These are phyloP conservation scores for Augochlora pura DNA, from an alignment of 1,140 invertebrate genomes.

Conservation along the genomic window DNA sequence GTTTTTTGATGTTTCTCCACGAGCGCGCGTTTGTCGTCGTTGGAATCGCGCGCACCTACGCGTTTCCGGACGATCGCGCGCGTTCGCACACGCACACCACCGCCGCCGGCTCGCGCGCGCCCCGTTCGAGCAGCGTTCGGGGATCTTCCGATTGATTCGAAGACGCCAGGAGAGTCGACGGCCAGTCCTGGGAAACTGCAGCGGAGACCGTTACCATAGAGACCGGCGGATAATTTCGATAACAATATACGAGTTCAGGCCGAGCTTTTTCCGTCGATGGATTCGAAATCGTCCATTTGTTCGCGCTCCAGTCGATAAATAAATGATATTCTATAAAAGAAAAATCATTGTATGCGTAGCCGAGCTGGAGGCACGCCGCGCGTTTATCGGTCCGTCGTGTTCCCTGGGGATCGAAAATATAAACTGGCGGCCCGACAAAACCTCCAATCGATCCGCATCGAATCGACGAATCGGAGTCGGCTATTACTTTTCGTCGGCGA, in stretches of 20 bases:
- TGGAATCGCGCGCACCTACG: slow-evolving; percentile 53
- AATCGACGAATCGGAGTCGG: slow-evolving; percentile 5
- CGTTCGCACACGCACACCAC: too few species aligned
- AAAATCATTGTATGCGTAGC: slow-evolving; percentile 22
- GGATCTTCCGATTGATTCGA: background rate
- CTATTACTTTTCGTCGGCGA: slow-evolving; percentile 24
- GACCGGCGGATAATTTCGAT: background rate
- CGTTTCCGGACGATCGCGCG: slow-evolving; percentile 41
- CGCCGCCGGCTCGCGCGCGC: background rate
- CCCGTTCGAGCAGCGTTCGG: too few species aligned
- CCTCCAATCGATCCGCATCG: background rate
- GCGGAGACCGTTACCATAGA: background rate
- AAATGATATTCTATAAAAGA: slow-evolving; percentile 42
- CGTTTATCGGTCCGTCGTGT: slow-evolving; percentile 22
- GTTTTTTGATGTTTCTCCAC: slow-evolving; percentile 73
- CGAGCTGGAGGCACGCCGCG: background rate
- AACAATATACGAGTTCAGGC: background rate
- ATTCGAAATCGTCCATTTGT: slow-evolving; percentile 16
- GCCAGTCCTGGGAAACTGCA: background rate
- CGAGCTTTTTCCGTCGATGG: background rate
- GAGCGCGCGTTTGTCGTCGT: slow-evolving; percentile 52
- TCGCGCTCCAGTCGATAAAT: slow-evolving; percentile 20
- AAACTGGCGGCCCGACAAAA: slow-evolving; percentile 13
- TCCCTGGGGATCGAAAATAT: slow-evolving; percentile 9
- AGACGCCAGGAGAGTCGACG: background rate